phyloP scores from a whole-genome alignment of 2,797 vertebrate species.

The Phalloptychus januarius region DNA sequence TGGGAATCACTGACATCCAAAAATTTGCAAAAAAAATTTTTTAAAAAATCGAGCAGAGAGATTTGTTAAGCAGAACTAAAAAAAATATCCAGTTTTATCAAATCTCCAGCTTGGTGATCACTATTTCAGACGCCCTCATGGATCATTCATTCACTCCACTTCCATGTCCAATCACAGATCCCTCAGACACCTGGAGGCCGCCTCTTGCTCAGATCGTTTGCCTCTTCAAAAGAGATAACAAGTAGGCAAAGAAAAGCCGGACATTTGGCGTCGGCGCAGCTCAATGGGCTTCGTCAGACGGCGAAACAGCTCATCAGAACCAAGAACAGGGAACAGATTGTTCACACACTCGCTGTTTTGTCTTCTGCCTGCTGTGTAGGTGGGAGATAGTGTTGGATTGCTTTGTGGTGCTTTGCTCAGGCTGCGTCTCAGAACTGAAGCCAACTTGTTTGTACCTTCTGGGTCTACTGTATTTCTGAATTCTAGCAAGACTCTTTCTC shows the following conservation, averaged over 20 bases:
- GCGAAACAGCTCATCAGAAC: conserved; percentile 48
- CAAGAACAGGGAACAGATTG: conserved; percentile 51
- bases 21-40: neutral
- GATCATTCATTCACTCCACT: conserved; percentile 6
- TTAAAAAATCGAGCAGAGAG: neutral
- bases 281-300: conserved; percentile 31
- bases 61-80: neutral
- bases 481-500: neutral
- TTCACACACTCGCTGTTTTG: conserved; percentile 53
- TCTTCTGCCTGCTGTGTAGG: conserved; percentile 49
- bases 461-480: conserved; percentile 22
- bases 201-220: conserved; percentile 10
- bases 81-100: too few relatives aligned
- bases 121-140: conserved; percentile 16
- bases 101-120: neutral
- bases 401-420: conserved; percentile 28
- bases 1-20: neutral
- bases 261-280: conserved; percentile 48
- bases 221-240: conserved; percentile 45
- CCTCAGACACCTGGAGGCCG: conserved; percentile 14
- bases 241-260: conserved; percentile 50
- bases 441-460: conserved; percentile 31
- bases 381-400: conserved; percentile 49
- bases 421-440: conserved; percentile 20
- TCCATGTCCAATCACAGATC: conserved; percentile 25